A percentile compares a stretch with the other conserved stretches of the same genome.
phyloP scores from a whole-genome alignment of 2,888 invertebrate species.

The Caenorhabditis sinica region DNA sequence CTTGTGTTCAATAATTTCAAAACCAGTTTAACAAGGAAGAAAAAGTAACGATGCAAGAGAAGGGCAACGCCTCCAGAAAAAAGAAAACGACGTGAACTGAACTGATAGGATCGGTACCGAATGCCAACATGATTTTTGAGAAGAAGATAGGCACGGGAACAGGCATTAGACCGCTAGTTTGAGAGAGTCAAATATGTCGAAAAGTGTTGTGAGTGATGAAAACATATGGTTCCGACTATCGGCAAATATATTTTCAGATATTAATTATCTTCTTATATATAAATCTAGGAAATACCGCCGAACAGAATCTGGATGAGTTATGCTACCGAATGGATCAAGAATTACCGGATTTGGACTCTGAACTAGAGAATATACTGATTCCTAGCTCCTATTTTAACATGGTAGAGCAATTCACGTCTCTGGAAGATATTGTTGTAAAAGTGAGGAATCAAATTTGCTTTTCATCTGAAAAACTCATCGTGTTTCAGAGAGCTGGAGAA shows the following conservation, averaged over 20 bases:
- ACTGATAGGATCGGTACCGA: slow-evolving; percentile 14
- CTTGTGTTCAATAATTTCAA: slow-evolving; percentile 55
- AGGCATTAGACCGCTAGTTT: slow-evolving; percentile 12
- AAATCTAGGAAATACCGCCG: neutral
- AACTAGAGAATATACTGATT: neutral
- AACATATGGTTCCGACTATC: neutral
- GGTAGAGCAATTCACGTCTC: slow-evolving; percentile 32
- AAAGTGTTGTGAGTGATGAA: slow-evolving; percentile 18
- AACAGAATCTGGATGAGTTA: slow-evolving; percentile 1
- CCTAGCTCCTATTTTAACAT: slow-evolving; percentile 23
- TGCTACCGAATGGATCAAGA: slow-evolving; percentile 18
- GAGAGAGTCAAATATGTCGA: slow-evolving; percentile 11
- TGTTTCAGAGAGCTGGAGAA: slow-evolving; percentile 38
- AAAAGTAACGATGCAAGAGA: slow-evolving; percentile 33
- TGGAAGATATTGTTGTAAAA: slow-evolving; percentile 2
- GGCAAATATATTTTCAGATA: slow-evolving; percentile 17
- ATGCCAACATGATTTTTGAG: slow-evolving; percentile 19
- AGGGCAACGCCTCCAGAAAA: slow-evolving; percentile 57
- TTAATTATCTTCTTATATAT: slow-evolving; percentile 20
- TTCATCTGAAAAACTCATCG: neutral
- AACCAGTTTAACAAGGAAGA: slow-evolving; percentile 59
- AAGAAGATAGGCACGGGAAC: neutral
- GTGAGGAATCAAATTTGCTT: neutral
- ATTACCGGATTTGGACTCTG: neutral
- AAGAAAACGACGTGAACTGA: slow-evolving; percentile 42